These are phyloP conservation scores for Eleginops maclovinus DNA, from an alignment of 2,113 vertebrate species.

Conservation along the genomic window DNA sequence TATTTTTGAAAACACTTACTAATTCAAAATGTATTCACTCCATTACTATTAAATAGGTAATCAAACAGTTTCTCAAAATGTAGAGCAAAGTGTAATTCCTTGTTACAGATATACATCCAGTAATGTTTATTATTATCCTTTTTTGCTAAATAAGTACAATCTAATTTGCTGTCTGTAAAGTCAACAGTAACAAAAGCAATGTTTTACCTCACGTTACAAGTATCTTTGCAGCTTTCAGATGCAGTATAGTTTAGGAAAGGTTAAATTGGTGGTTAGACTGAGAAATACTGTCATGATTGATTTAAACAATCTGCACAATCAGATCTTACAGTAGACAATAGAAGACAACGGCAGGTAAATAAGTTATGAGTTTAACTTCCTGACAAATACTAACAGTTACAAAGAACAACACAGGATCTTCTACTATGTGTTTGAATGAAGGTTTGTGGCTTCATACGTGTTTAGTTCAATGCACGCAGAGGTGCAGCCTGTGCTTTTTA, in stretches of 20 bases:
- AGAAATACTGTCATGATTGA: not conserved
- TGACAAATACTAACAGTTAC: constrained; percentile 43
- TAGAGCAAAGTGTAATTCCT: not conserved
- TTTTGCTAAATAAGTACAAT: not conserved
- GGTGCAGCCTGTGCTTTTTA: constrained; percentile 7
- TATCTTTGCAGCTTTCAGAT: not conserved
- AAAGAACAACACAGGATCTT: not conserved
- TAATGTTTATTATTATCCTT: not conserved
- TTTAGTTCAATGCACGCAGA: not conserved
- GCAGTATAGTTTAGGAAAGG: constrained; percentile 8
- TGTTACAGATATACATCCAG: not conserved
- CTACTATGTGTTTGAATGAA: not conserved
- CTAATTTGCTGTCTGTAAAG: too few species aligned
- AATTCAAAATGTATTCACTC: not conserved
- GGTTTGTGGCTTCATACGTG: not conserved
- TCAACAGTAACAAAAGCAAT: too few species aligned
- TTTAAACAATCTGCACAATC: not conserved
- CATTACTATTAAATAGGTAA: not conserved
- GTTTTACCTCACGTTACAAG: too few species aligned
- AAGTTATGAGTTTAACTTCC: constrained; percentile 44
- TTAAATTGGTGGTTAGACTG: not conserved
- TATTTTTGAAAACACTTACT: not conserved
- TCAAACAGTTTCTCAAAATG: not conserved
- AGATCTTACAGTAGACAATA: not conserved
- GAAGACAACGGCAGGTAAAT: constrained; percentile 55